phyloP scores from a whole-genome alignment of 2,888 invertebrate genomes.

The Morpho deidamia region DNA sequence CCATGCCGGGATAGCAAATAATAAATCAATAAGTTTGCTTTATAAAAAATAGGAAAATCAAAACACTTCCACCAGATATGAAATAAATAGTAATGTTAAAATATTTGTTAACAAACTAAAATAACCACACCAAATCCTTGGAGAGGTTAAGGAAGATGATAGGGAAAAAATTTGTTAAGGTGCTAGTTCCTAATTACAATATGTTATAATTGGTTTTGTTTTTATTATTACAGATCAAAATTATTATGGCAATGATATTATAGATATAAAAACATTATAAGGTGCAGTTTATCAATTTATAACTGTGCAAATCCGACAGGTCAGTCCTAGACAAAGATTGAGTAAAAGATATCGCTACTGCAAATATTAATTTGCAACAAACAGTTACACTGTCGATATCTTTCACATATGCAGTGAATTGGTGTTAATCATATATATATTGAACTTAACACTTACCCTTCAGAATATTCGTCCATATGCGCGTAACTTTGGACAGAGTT shows the following conservation, averaged over 20 bases:
- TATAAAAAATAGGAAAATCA: slow-evolving; percentile 75
- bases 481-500: slow-evolving; percentile 99
- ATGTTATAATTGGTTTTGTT: slow-evolving; percentile 20
- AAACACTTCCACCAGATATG: slow-evolving; percentile 77
- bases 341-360: slow-evolving; percentile 55
- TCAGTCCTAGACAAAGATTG: slow-evolving; percentile 55
- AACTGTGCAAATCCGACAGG: slow-evolving; percentile 61
- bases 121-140: slow-evolving; percentile 78
- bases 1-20: slow-evolving; percentile 71
- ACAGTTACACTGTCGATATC: slow-evolving; percentile 45
- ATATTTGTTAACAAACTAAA: slow-evolving; percentile 61
- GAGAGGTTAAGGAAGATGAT: slow-evolving; percentile 74
- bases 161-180: slow-evolving; percentile 64
- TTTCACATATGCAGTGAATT: slow-evolving; percentile 66
- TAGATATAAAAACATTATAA: slow-evolving; percentile 67
- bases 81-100: slow-evolving; percentile 56
- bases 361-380: slow-evolving; percentile 15
- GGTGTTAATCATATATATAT: slow-evolving; percentile 46
- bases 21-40: slow-evolving; percentile 60
- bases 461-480: slow-evolving; percentile 97
- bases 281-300: slow-evolving; percentile 68
- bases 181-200: slow-evolving; percentile 63
- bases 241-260: slow-evolving; percentile 63
- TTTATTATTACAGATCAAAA: slow-evolving; percentile 45
- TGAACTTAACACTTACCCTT: slow-evolving; percentile 87